Conservation (phyloP, 2,113 vertebrate species). For the Plectropomus leopardus region DNA sequence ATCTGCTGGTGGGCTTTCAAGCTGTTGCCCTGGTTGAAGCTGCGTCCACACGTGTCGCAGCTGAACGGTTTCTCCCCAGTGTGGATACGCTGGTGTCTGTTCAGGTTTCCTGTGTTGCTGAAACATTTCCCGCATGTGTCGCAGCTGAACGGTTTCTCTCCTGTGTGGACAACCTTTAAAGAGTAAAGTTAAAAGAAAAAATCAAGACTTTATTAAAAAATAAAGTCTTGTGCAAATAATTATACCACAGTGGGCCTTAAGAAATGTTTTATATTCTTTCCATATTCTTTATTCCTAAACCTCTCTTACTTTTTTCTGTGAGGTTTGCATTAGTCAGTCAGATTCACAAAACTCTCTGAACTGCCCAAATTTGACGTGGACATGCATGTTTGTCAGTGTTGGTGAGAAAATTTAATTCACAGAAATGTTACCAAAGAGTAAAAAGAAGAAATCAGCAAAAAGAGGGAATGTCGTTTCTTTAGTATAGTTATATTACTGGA, state of each 20-base stretch:
- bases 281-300: neutral
- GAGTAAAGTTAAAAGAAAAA: neutral
- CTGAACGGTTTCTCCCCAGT: conserved; percentile 84
- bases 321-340: neutral
- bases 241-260: neutral
- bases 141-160: conserved; percentile 82
- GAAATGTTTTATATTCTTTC: neutral
- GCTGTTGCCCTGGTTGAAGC: conserved; percentile 85
- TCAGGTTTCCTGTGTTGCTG: conserved; percentile 86
- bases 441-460: too few relatives aligned
- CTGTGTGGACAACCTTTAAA: conserved; percentile 78
- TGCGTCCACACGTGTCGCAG: conserved; percentile 78
- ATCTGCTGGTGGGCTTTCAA: conserved; percentile 85
- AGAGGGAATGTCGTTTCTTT: too few relatives aligned
- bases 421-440: too few relatives aligned
- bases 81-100: conserved; percentile 87
- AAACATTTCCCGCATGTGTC: conserved; percentile 87
- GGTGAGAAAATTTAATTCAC: too few relatives aligned
- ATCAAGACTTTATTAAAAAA: too few relatives aligned
- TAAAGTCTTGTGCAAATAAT: neutral
- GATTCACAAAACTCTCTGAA: neutral
- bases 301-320: neutral
- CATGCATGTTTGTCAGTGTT: too few relatives aligned
- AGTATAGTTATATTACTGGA: too few relatives aligned
- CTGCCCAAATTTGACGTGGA: neutral